Evolutionary conservation across 1,140 invertebrate genomes (phyloP).

Genomic region (Heliconius nattereri): DNA sequence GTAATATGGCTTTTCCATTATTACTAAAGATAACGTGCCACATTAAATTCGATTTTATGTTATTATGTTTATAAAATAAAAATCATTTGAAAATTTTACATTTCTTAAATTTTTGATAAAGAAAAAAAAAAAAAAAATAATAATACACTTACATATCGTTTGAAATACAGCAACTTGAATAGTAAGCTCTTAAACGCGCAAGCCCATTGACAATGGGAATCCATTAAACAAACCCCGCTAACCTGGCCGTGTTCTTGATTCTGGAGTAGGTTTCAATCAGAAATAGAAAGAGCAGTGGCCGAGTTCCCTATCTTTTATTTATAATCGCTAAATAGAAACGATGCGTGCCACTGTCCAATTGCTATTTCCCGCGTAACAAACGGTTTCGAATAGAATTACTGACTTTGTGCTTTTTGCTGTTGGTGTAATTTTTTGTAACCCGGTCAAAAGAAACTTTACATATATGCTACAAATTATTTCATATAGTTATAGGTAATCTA

Average conservation of each 20-base stretch:
- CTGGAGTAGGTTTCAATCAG: slow-evolving; percentile 56
- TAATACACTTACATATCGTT: slow-evolving; percentile 50
- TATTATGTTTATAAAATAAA: not conserved
- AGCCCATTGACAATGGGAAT: slow-evolving; percentile 53
- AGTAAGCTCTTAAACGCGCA: slow-evolving; percentile 51
- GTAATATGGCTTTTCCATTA: not conserved
- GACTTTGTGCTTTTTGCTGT: slow-evolving; percentile 16
- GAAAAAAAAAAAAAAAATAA: not conserved
- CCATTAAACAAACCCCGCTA: slow-evolving; percentile 49
- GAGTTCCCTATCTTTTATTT: slow-evolving; percentile 70
- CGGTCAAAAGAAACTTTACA: not conserved
- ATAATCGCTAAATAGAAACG: slow-evolving; percentile 58
- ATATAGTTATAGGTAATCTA: not conserved
- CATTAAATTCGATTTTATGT: not conserved
- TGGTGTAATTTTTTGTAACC: slow-evolving; percentile 23
- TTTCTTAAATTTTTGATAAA: too few species aligned
- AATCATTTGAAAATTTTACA: not conserved
- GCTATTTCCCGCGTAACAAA: slow-evolving; percentile 56
- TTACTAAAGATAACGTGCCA: not conserved
- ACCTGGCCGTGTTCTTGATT: slow-evolving; percentile 66
- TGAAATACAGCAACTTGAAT: slow-evolving; percentile 47
- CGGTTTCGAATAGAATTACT: slow-evolving; percentile 48
- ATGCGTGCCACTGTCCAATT: slow-evolving; percentile 58
- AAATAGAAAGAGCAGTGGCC: slow-evolving; percentile 72
- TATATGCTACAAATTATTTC: not conserved